Base-by-base conservation (phyloP, 2,888 invertebrate species). In the Thymelicus sylvestris region DNA sequence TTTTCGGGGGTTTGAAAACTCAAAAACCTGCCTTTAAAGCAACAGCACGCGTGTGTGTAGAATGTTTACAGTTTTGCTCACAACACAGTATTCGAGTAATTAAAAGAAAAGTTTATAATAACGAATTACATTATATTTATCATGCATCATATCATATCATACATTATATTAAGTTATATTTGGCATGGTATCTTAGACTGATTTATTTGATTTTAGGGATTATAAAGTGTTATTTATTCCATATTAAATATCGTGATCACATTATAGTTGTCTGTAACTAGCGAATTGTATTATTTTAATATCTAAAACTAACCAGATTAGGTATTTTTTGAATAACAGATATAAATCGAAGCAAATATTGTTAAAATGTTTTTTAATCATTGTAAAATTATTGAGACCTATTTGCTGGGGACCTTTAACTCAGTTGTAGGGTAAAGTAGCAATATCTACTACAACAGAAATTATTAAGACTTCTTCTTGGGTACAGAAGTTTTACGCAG, bases 181-280 rank as follows among this genome's bases (percentile, higher is more conserved):
- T 47, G 12, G 52, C 68, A 68, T 55, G 55, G 47, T 68, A 63
- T 47, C n/a, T 63, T 68, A 68, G 68, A 68, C 68, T 68, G 68
- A 68, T 63, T 68, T 68, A 38, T 63, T 55, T 63, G 19, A 64
- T 39, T 69, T 64, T 65, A 65, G 44, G 15, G 10, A 19, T 48
- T 64, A 57, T 60, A 44, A 44, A 44, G 44, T 44, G 44, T 31
- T 31, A 60, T 67, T 67, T 60, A 60, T 66, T 57, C 44, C 47
- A 41, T 44, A 57, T 68, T 4, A 8, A 52, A 52, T 52, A 15
- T 52, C 19, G 50, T 52, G 50, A 52, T 52, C n/a, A 8, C 19
- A 31, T 31, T 31, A 52, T 52, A 6, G 15, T 57, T 31, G 4
- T 57, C 10, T 31, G 31, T 12, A 31, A 5, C 57, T 57, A 31